Percentiles rank a stretch among this genome's conserved stretches.
Conservation (phyloP, 2,113 vertebrate genomes). For the Alouatta palliata region DNA sequence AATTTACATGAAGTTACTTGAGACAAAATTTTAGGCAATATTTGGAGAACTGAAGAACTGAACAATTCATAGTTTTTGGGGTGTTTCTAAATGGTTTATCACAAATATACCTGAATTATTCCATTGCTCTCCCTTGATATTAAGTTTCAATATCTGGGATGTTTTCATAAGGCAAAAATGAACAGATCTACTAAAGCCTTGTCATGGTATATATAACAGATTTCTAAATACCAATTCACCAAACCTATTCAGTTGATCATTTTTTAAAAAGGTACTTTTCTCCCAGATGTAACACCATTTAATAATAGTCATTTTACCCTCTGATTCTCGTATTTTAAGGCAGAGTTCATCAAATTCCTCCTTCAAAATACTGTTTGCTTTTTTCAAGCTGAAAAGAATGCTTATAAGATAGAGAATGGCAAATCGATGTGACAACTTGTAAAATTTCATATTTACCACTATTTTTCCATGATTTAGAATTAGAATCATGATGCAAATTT, state of each 20-base stretch:
- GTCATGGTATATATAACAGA: background rate
- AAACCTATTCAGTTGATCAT: background rate
- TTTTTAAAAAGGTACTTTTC: background rate
- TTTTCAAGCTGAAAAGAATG: background rate
- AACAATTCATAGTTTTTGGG: background rate
- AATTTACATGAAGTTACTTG: background rate
- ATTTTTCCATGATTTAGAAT: background rate
- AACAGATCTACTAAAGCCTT: background rate
- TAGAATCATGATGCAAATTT: background rate
- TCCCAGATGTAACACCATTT: background rate
- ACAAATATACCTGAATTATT: background rate
- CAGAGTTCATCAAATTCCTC: background rate
- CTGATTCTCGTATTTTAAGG: background rate
- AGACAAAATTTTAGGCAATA: background rate
- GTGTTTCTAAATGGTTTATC: background rate
- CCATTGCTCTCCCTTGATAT: background rate
- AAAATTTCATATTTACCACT: conserved; percentile 13
- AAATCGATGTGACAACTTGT: conserved; percentile 40
- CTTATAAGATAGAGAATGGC: background rate
- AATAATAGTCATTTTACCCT: background rate
- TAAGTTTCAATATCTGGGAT: background rate
- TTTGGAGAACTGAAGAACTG: background rate
- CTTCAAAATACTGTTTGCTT: background rate
- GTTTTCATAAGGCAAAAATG: background rate
- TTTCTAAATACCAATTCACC: background rate